Percentiles rank a stretch among this genome's conserved stretches.
Evolutionary conservation across 1,140 invertebrate species (phyloP).

Genomic region (Sycobia sp.): DNA sequence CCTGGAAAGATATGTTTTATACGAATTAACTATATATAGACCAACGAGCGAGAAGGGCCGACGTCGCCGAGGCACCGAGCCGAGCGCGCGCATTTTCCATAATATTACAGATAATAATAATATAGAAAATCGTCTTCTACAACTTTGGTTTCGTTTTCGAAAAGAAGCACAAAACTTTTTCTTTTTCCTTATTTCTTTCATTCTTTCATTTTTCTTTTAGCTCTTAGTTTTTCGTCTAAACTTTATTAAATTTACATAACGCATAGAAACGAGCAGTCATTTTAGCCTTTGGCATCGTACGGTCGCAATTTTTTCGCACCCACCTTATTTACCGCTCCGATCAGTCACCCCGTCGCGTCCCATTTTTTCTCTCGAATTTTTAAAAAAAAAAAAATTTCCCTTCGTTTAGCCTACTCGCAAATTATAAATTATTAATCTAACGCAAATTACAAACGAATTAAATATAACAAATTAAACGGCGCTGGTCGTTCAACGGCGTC

Average conservation of each 20-base stretch:
- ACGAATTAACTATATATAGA: slow-evolving; percentile 39
- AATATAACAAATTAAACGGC: slow-evolving; percentile 23
- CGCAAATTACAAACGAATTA: slow-evolving; percentile 30
- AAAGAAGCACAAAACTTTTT: slow-evolving; percentile 34
- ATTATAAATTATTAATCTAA: slow-evolving; percentile 32
- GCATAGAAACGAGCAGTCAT: slow-evolving; percentile 45
- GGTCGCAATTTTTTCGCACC: slow-evolving; percentile 35
- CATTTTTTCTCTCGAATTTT: slow-evolving; percentile 34
- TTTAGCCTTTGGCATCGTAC: slow-evolving; percentile 47
- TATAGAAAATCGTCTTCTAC: slow-evolving; percentile 34
- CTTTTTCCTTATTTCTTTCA: too few species aligned
- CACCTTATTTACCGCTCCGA: too few species aligned
- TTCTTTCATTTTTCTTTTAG: too few species aligned
- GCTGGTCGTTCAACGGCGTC: slow-evolving; percentile 12
- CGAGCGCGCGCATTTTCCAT: too few species aligned
- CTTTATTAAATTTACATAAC: too few species aligned
- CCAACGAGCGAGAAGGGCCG: slow-evolving; percentile 21
- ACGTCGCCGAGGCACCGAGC: slow-evolving; percentile 21
- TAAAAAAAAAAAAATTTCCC: too few species aligned
- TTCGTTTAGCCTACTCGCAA: slow-evolving; percentile 26
- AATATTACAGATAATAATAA: neutral
- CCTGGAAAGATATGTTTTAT: slow-evolving; percentile 56
- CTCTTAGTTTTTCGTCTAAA: too few species aligned
- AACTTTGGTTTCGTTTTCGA: slow-evolving; percentile 47
- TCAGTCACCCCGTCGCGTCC: too few species aligned